These are phyloP conservation scores for Anorthoa munda DNA, from an alignment of 2,888 invertebrate species.

Conservation along the genomic window DNA sequence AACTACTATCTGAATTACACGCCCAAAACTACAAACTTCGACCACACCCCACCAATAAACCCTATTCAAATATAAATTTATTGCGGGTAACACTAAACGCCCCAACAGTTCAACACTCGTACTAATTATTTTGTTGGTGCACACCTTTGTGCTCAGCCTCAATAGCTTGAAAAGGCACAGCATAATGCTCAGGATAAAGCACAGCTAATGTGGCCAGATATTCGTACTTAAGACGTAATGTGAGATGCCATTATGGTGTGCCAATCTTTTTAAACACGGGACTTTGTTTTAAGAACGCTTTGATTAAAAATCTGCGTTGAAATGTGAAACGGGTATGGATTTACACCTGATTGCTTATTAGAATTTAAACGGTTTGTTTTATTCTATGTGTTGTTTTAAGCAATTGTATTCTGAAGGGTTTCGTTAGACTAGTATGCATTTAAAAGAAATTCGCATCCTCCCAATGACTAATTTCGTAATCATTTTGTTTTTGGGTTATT, in stretches of 20 bases:
- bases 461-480: too few species aligned
- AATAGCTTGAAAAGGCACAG: conserved; percentile 61
- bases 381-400: not conserved
- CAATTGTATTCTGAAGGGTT: too few species aligned
- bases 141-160: conserved; percentile 44
- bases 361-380: not conserved
- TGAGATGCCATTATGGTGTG: conserved; percentile 56
- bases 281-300: conserved; percentile 45
- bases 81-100: conserved; percentile 80
- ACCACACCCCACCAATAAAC: conserved; percentile 57
- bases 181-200: conserved; percentile 71
- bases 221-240: conserved; percentile 66
- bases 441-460: too few species aligned
- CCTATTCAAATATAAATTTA: conserved; percentile 79
- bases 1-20: not conserved
- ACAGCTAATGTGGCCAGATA: conserved; percentile 80
- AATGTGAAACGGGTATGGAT: conserved; percentile 17
- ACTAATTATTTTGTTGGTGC: conserved; percentile 86
- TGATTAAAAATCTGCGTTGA: conserved; percentile 2
- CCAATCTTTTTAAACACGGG: conserved; percentile 26
- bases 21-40: conserved; percentile 10
- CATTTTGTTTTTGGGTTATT: too few species aligned
- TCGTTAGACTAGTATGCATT: too few species aligned
- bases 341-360: conserved; percentile 31
- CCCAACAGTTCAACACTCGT: conserved; percentile 87